phyloP scores from a whole-genome alignment of 2,797 vertebrate species.

The Aselliscus stoliczkanus region DNA sequence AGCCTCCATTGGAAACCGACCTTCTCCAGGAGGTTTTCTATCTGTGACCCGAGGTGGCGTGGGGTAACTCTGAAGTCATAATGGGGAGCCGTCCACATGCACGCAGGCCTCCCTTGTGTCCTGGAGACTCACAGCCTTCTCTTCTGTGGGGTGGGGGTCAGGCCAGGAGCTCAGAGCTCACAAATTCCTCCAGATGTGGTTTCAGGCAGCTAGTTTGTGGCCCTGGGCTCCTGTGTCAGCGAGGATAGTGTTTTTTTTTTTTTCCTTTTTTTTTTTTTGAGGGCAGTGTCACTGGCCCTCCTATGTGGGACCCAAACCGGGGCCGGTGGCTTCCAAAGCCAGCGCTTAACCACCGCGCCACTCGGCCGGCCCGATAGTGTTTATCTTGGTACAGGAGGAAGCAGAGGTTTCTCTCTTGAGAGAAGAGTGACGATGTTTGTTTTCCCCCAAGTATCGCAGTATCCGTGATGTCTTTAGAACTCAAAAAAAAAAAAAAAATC shows the following conservation, averaged over 20 bases:
- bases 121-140: fast-evolving
- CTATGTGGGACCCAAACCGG: too few species aligned
- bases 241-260: too few species aligned
- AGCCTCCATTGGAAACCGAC: neutral
- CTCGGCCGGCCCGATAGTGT: too few species aligned
- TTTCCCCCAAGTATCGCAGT: neutral
- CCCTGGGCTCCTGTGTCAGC: neutral
- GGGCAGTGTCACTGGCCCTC: too few species aligned
- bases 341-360: too few species aligned
- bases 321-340: too few species aligned
- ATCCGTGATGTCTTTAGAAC: neutral
- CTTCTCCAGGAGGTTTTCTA: neutral
- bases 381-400: neutral
- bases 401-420: neutral
- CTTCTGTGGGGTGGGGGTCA: neutral
- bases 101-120: fast-evolving
- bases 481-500: neutral
- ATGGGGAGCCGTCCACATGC: neutral
- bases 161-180: neutral
- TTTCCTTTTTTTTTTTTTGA: too few species aligned
- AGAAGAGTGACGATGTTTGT: neutral
- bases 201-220: neutral
- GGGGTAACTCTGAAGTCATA: neutral
- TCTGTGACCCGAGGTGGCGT: neutral
- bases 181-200: fast-evolving